Evolutionary conservation across 2,888 invertebrate species (phyloP).

Genomic region (Chouioia cunea): DNA sequence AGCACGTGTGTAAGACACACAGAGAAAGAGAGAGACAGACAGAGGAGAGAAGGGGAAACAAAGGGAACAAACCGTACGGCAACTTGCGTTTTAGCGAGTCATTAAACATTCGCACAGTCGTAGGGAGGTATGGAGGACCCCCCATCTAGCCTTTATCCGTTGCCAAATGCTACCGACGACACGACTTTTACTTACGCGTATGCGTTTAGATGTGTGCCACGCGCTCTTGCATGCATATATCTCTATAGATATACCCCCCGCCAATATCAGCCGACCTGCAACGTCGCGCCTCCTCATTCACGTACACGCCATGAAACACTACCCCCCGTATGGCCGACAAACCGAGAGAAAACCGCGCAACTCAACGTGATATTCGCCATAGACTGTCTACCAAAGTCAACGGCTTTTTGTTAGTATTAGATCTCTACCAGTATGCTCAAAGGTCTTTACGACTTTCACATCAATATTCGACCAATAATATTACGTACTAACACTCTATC

Average conservation of each 20-base stretch:
- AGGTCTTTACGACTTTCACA: too few relatives aligned
- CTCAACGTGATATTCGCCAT: too few relatives aligned
- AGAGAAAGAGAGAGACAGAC: background rate
- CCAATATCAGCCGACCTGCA: background rate
- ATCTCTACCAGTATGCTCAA: too few relatives aligned
- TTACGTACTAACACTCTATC: too few relatives aligned
- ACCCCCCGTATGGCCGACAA: constrained; percentile 18
- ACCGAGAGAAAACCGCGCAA: constrained; percentile 16
- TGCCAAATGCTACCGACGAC: constrained; percentile 52
- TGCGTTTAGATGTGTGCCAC: constrained; percentile 5
- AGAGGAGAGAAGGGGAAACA: constrained; percentile 20
- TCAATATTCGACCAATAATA: too few relatives aligned
- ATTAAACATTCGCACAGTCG: constrained; percentile 34
- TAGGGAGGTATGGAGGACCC: constrained; percentile 55
- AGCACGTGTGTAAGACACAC: background rate
- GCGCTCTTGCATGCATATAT: background rate
- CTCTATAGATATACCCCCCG: background rate
- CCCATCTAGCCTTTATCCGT: constrained; percentile 66
- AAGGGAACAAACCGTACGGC: constrained; percentile 2
- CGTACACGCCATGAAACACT: constrained; percentile 2
- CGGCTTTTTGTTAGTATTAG: constrained; percentile 33
- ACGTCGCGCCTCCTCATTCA: background rate
- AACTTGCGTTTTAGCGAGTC: constrained; percentile 44
- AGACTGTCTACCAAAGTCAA: constrained; percentile 6
- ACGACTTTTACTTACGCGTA: constrained; percentile 7